Evolutionary conservation across 2,113 vertebrate species (phyloP).

Genomic region (Misgurnus mizolepis): DNA sequence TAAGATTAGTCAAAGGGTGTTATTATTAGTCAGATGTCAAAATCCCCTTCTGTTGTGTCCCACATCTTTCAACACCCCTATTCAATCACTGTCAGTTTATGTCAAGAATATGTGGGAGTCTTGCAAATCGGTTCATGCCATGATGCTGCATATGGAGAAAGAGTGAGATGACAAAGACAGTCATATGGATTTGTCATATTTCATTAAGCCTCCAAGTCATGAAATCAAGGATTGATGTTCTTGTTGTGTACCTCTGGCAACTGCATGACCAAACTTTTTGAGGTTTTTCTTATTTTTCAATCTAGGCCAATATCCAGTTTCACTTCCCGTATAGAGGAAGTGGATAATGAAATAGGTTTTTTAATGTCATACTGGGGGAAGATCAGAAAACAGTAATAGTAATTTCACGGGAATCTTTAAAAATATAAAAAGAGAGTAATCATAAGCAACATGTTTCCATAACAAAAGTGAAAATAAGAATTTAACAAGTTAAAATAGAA

Average conservation of each 20-base stretch:
- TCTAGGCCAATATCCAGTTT: background rate
- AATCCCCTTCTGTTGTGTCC: constrained; percentile 13
- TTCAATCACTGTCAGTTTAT: background rate
- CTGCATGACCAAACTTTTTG: background rate
- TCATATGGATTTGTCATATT: background rate
- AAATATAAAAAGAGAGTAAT: too few relatives aligned
- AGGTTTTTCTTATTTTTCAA: background rate
- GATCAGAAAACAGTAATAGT: background rate
- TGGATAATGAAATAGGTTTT: background rate
- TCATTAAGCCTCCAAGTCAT: background rate
- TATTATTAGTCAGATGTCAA: constrained; percentile 21
- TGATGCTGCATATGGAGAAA: constrained; percentile 41
- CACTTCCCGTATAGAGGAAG: background rate
- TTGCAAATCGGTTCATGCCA: background rate
- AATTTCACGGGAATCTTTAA: constrained; percentile 15
- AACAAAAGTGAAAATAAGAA: too few relatives aligned
- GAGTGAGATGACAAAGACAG: background rate
- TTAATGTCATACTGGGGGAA: background rate
- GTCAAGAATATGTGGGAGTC: background rate
- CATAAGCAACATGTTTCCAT: too few relatives aligned
- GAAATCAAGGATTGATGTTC: background rate
- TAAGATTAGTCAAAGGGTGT: constrained; percentile 23
- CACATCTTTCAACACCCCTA: background rate
- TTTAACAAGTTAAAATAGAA: too few relatives aligned
- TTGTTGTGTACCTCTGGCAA: background rate